Evolutionary conservation across 2,888 invertebrate genomes (phyloP).

Genomic region (Sisyra nigra): DNA sequence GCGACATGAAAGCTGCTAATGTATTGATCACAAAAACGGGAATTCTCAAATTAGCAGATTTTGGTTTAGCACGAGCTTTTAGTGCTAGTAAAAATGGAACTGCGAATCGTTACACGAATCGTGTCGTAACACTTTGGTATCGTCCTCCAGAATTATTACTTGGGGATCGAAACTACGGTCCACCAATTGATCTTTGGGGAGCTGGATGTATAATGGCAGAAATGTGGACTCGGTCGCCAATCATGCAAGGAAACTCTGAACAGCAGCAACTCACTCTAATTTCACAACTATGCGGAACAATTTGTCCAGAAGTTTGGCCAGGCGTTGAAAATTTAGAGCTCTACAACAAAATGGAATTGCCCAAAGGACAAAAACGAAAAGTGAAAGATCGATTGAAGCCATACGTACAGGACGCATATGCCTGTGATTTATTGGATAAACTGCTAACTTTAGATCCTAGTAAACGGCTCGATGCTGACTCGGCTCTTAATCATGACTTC

Average conservation of each 20-base stretch:
- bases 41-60: slow-evolving; percentile 89
- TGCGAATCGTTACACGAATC: slow-evolving; percentile 86
- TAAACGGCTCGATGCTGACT: slow-evolving; percentile 76
- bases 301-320: slow-evolving; percentile 86
- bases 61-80: slow-evolving; percentile 90
- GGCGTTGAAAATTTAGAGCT: slow-evolving; percentile 80
- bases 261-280: slow-evolving; percentile 91
- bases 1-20: slow-evolving; percentile 99
- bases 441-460: slow-evolving; percentile 82
- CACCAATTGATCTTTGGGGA: slow-evolving; percentile 93
- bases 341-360: slow-evolving; percentile 75
- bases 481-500: slow-evolving; percentile 92
- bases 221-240: slow-evolving; percentile 94
- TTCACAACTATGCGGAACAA: slow-evolving; percentile 90
- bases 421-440: slow-evolving; percentile 85
- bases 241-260: slow-evolving; percentile 93
- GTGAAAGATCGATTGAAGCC: slow-evolving; percentile 72
- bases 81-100: slow-evolving; percentile 74
- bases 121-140: slow-evolving; percentile 97
- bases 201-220: slow-evolving; percentile 99
- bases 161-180: slow-evolving; percentile 88
- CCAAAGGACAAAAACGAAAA: slow-evolving; percentile 72
- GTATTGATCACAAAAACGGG: slow-evolving; percentile 93
- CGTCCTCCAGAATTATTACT: slow-evolving; percentile 51
- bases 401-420: slow-evolving; percentile 82